phyloP scores from a whole-genome alignment of 2,113 vertebrate species.

The Odocoileus hemionus region DNA sequence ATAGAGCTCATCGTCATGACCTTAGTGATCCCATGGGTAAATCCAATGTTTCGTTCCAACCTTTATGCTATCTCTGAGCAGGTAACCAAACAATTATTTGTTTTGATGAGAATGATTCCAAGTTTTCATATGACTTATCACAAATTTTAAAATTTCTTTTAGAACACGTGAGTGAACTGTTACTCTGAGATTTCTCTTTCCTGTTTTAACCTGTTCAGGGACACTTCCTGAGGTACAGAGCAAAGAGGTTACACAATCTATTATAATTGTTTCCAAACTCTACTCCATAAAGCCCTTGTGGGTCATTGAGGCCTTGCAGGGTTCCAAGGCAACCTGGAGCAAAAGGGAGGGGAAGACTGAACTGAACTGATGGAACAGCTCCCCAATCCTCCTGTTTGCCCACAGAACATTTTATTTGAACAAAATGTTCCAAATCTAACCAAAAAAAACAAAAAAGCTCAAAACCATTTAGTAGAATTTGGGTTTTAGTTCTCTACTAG shows the following conservation, averaged over 20 bases:
- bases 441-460: background rate
- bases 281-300: background rate
- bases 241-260: background rate
- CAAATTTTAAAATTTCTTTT: constrained; percentile 4
- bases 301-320: background rate
- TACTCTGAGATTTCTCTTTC: constrained; percentile 13
- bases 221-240: background rate
- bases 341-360: background rate
- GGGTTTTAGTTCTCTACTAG: background rate
- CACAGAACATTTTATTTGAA: background rate
- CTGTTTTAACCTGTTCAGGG: background rate
- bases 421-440: background rate
- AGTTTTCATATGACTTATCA: constrained; percentile 21
- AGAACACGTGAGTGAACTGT: constrained; percentile 1
- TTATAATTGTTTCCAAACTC: background rate
- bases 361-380: background rate
- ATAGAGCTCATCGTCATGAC: background rate
- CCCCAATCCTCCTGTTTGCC: background rate
- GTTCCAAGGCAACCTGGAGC: background rate
- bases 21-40: background rate
- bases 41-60: background rate
- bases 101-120: background rate
- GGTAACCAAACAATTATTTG: background rate
- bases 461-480: background rate
- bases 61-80: background rate